Conservation (phyloP, 23 tunicate species). For the Trididemnum miniatum region DNA sequence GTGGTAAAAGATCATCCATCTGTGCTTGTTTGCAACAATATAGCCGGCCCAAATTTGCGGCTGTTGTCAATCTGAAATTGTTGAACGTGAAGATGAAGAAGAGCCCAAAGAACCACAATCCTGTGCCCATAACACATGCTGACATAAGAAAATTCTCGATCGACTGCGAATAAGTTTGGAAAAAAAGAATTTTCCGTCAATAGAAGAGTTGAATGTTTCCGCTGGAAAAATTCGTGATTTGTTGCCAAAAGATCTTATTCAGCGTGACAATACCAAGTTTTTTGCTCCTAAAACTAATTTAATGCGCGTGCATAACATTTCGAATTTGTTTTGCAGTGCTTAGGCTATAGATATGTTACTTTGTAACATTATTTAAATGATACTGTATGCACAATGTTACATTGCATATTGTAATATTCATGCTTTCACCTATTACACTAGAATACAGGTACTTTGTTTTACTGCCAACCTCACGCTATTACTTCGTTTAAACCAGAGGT, state of each 20-base stretch:
- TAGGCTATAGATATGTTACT: conserved; percentile 27
- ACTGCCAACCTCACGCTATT: no score
- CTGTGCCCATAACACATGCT: conserved; percentile 41
- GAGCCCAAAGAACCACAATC: conserved; percentile 42
- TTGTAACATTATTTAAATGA: no score
- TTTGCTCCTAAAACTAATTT: conserved; percentile 40
- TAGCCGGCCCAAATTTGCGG: conserved; percentile 30
- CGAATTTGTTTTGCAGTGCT: conserved; percentile 32
- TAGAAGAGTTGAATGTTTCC: conserved; percentile 45
- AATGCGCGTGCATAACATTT: conserved; percentile 27
- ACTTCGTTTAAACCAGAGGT: no score
- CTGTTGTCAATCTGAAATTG: conserved; percentile 38
- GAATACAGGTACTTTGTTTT: no score
- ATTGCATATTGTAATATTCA: no score
- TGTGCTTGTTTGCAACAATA: conserved; percentile 20
- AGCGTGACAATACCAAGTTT: conserved; percentile 39
- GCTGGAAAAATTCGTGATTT: conserved; percentile 55
- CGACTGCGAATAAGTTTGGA: conserved; percentile 40
- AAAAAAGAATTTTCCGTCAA: conserved; percentile 50
- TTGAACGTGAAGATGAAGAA: conserved; percentile 44
- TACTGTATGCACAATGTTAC: no score
- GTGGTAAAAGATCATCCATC: conserved; percentile 26
- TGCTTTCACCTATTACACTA: no score
- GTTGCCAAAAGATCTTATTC: conserved; percentile 55
- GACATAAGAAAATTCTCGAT: conserved; percentile 48